Conservation (phyloP, 2,113 vertebrate genomes). For the Protobothrops flavoviridis region DNA sequence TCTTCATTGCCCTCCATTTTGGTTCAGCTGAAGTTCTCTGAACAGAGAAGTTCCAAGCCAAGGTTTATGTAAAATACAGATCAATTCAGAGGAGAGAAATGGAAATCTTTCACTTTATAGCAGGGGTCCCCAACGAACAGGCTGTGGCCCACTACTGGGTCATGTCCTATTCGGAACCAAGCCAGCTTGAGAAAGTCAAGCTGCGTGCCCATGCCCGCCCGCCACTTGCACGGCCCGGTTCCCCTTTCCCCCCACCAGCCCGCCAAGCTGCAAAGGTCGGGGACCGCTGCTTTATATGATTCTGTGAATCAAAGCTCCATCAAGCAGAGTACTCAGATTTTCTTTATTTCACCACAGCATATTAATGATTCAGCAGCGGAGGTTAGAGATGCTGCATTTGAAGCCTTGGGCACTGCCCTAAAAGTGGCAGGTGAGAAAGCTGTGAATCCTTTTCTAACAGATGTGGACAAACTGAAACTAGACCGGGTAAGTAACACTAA, state of each 20-base stretch:
- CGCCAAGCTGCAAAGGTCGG: background rate
- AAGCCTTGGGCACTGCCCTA: slow-evolving; percentile 92
- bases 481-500: slow-evolving; percentile 82
- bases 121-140: background rate
- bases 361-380: slow-evolving; percentile 95
- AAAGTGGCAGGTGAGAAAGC: slow-evolving; percentile 96
- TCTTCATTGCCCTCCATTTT: background rate
- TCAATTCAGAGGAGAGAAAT: background rate
- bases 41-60: background rate
- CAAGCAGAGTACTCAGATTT: slow-evolving; percentile 4
- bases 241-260: background rate
- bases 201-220: background rate
- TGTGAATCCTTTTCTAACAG: slow-evolving; percentile 90
- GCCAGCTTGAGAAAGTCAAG: background rate
- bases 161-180: too few relatives aligned
- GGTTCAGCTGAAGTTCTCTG: background rate
- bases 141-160: background rate
- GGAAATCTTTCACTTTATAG: background rate
- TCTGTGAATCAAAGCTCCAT: background rate
- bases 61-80: background rate
- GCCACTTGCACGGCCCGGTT: too few relatives aligned
- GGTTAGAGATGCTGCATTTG: slow-evolving; percentile 96
- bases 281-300: background rate
- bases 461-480: slow-evolving; percentile 96
- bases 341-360: slow-evolving; percentile 76